Evolutionary conservation across 2,888 invertebrate species (phyloP), one percentile per base, ranked within the genome.

Genomic region (Dasypogon diadema): DNA sequence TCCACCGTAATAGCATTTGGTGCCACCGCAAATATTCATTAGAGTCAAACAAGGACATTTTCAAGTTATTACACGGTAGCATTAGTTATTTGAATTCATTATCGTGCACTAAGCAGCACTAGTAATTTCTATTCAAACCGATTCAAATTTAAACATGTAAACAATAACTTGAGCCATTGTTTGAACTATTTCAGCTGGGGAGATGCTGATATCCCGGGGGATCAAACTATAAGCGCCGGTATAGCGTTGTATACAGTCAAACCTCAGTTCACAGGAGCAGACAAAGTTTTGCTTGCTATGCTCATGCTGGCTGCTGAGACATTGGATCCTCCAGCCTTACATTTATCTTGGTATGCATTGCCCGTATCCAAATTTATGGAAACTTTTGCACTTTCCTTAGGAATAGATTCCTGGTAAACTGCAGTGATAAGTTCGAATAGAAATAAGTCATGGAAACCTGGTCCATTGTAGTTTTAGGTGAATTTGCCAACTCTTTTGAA

Each of bases 61-160:
- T 70, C 70, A 56, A 55, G 73, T 56, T 56, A 73, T 37, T 56
- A 56, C 56, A 5, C 37, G 14, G 42, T 12, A 22, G 37, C 16
- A 56, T 73, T 56, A 42, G 42, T 73, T 73, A 73, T 60, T 74
- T 46, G 55, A 26, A 42, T 34, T 77, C 51, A 81, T 80, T 80
- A 70, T 54, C 70, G 30, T 30, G 54, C 34, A 30, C 65, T 24
- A 26, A 26, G 68, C 68, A 48, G 14, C 14, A 22, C 24, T n/a
- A 34, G 34, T 42, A 73, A 56, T 24, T 73, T 6, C 56, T 21
- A 48, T 60, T 51, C 24, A 24, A 55, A 75, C 26, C 56, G 56
- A 37, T 74, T 76, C 65, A 76, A 73, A 79, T 79, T 76, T 77
- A 79, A 74, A 76, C 77, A 75, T 78, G 79, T 79, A 79, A 79